Percentiles rank a stretch among this genome's conserved stretches.
phyloP scores from a whole-genome alignment of 2,113 vertebrate genomes.

The Heterotis niloticus region DNA sequence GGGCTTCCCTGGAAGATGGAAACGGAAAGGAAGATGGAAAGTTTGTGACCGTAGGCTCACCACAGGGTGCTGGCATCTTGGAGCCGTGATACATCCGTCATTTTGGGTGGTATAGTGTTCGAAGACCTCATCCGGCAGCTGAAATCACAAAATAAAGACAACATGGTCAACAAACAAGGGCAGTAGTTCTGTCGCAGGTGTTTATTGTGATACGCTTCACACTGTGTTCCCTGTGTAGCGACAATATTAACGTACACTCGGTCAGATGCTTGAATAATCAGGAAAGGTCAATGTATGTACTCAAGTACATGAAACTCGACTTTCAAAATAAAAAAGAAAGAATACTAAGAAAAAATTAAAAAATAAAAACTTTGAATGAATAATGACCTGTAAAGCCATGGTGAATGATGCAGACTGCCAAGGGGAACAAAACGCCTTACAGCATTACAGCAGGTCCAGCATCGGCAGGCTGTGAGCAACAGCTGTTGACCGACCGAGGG shows the following conservation, averaged over 20 bases:
- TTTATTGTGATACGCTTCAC: not conserved
- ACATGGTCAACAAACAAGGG: not conserved
- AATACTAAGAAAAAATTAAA: no score
- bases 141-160: not conserved
- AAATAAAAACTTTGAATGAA: not conserved
- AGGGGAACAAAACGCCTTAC: no score
- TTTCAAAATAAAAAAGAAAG: not conserved
- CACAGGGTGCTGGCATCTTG: not conserved
- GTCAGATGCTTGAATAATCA: no score
- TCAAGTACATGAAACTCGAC: no score
- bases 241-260: not conserved
- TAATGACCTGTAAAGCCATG: not conserved
- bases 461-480: no score
- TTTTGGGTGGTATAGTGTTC: constrained; percentile 16
- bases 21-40: not conserved
- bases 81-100: constrained; percentile 1
- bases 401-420: no score
- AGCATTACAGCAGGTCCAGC: no score
- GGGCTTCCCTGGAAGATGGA: constrained; percentile 15
- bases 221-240: not conserved
- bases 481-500: not conserved
- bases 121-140: not conserved
- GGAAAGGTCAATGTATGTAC: no score
- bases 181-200: not conserved
- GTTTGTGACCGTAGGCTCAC: not conserved